Conservation (phyloP, 2,797 vertebrate species). For the Hemibagrus guttatus region DNA sequence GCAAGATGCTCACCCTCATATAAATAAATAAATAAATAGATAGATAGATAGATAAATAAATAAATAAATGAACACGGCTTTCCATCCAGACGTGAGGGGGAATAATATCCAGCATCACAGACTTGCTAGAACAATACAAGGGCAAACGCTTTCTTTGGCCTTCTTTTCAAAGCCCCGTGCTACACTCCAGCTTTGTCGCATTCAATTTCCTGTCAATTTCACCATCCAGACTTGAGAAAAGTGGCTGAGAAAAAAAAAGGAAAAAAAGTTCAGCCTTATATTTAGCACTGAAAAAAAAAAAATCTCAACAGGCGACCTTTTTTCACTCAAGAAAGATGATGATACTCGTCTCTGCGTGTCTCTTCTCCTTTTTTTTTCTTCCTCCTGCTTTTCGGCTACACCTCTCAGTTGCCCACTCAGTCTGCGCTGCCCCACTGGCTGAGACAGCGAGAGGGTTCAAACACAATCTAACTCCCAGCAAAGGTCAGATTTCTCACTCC, state of each 20-base stretch:
- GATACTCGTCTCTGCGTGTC: constrained; percentile 46
- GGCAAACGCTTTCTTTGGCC: constrained; percentile 70
- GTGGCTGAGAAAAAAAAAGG: constrained; percentile 53
- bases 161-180: constrained; percentile 70
- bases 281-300: constrained; percentile 62
- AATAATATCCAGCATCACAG: constrained; percentile 77
- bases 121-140: constrained; percentile 70
- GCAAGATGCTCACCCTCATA: constrained; percentile 64
- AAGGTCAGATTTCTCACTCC: constrained; percentile 86
- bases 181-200: constrained; percentile 74
- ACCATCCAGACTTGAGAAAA: constrained; percentile 71
- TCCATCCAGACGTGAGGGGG: constrained; percentile 80
- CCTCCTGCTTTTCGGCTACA: constrained; percentile 61
- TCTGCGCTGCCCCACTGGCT: constrained; percentile 72
- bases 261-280: constrained; percentile 46
- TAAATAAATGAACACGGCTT: constrained; percentile 74
- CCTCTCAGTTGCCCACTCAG: constrained; percentile 62
- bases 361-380: constrained; percentile 22
- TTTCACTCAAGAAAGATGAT: constrained; percentile 45
- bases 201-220: constrained; percentile 81
- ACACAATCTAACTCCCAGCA: constrained; percentile 80
- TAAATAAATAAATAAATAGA: constrained; percentile 60
- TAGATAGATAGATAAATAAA: constrained; percentile 66
- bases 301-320: constrained; percentile 44
- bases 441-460: constrained; percentile 78